phyloP scores from a whole-genome alignment of 2,113 vertebrate species.

The Campylorhamphus procurvoides region DNA sequence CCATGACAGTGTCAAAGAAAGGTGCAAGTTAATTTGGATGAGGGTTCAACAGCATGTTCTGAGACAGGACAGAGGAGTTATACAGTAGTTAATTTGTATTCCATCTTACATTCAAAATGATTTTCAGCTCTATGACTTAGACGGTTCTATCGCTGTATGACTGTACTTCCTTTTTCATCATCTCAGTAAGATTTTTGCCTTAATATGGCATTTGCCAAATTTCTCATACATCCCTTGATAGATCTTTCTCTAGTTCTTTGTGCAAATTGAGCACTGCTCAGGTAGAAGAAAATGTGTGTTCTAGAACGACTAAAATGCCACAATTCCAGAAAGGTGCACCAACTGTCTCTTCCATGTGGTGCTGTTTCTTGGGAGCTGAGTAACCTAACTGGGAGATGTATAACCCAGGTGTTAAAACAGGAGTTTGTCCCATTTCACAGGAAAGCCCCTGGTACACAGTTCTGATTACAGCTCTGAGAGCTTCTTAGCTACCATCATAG shows the following conservation, averaged over 20 bases:
- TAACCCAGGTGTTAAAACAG: not conserved
- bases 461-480: not conserved
- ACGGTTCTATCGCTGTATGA: not conserved
- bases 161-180: not conserved
- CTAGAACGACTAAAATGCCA: not conserved
- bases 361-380: not conserved
- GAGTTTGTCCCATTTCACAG: not conserved
- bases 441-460: not conserved
- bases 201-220: not conserved
- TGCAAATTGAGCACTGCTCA: not conserved
- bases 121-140: not conserved
- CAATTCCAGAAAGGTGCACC: not conserved
- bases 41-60: not conserved
- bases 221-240: not conserved
- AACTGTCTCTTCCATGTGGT: not conserved
- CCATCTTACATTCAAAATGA: not conserved
- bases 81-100: not conserved
- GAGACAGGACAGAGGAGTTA: not conserved
- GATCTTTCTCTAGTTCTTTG: not conserved
- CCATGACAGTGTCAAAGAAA: not conserved
- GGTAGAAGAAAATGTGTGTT: not conserved
- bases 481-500: not conserved
- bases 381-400: not conserved
- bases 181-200: not conserved
- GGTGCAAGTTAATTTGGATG: not conserved